phyloP scores from a whole-genome alignment of 2,797 vertebrate genomes.

The Melanotaenia nigrans region DNA sequence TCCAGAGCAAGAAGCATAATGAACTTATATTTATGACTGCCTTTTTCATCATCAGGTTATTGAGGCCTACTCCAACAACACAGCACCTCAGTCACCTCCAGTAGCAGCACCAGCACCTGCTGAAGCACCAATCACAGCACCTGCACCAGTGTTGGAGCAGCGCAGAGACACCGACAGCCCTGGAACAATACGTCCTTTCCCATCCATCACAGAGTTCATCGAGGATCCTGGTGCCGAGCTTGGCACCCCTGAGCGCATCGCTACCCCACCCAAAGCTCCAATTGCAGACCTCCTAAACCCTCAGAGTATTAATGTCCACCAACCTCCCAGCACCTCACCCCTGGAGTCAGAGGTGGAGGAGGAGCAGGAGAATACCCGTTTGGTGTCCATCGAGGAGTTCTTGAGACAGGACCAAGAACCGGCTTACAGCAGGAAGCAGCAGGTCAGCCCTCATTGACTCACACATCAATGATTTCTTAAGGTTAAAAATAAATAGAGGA shows the following conservation, averaged over 20 bases:
- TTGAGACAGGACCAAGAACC: slow-evolving; percentile 76
- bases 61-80: slow-evolving; percentile 55
- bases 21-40: not conserved
- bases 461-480: not conserved
- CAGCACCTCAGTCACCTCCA: slow-evolving; percentile 46
- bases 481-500: not conserved
- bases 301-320: slow-evolving; percentile 64
- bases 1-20: not conserved
- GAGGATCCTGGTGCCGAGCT: slow-evolving; percentile 80
- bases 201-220: slow-evolving; percentile 83
- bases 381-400: slow-evolving; percentile 86
- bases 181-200: slow-evolving; percentile 71
- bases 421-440: slow-evolving; percentile 46
- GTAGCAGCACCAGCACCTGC: slow-evolving; percentile 30
- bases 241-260: slow-evolving; percentile 65
- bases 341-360: slow-evolving; percentile 83
- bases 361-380: slow-evolving; percentile 75
- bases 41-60: slow-evolving; percentile 64
- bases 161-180: slow-evolving; percentile 74
- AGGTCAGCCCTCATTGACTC: slow-evolving; percentile 65
- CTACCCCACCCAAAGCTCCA: slow-evolving; percentile 61
- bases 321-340: slow-evolving; percentile 72
- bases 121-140: slow-evolving; percentile 9
- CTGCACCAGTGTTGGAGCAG: slow-evolving; percentile 54
- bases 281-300: slow-evolving; percentile 66